Conservation (phyloP, 2,113 vertebrate genomes). For the Sphyrna mokarran region DNA sequence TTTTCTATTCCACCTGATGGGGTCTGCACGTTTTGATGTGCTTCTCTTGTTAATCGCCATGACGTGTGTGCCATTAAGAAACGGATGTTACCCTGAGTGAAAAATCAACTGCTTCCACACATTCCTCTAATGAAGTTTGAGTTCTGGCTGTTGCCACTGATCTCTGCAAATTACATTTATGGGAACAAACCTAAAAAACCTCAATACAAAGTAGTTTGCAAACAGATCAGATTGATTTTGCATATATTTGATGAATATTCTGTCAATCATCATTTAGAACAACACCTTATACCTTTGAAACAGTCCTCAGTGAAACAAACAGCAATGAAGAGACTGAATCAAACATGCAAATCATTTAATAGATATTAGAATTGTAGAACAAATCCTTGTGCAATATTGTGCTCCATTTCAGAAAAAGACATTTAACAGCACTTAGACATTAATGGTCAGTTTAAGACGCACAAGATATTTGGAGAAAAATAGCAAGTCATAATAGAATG, state of each 20-base stretch:
- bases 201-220: not conserved
- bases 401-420: not conserved
- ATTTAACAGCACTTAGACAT: too few relatives aligned
- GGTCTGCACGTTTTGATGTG: not conserved
- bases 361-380: not conserved
- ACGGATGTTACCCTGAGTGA: not conserved
- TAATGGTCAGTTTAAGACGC: not conserved
- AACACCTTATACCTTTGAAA: not conserved
- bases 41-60: not conserved
- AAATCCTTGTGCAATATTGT: not conserved
- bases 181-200: not conserved
- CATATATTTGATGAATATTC: not conserved
- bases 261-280: not conserved
- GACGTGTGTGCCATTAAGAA: not conserved
- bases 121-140: not conserved
- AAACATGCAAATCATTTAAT: not conserved
- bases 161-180: not conserved
- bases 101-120: too few relatives aligned
- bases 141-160: not conserved
- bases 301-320: not conserved
- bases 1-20: not conserved
- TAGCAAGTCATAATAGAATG: not conserved
- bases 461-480: not conserved
- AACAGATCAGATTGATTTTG: not conserved
- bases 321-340: not conserved